Conservation (phyloP, 2,797 vertebrate species). For the Scarus forsteni region DNA sequence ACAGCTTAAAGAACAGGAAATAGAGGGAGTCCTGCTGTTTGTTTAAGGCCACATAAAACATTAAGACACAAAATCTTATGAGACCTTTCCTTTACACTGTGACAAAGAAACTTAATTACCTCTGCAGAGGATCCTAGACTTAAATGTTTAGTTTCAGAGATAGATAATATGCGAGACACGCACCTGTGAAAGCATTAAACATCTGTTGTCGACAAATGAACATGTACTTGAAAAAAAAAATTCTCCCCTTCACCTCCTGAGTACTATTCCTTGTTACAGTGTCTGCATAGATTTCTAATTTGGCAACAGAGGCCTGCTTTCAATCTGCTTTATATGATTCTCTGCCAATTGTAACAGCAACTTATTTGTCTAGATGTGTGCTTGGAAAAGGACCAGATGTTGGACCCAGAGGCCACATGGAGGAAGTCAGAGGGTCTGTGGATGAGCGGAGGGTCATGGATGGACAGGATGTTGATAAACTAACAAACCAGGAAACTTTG, state of each 20-base stretch:
- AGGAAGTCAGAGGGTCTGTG: conserved; percentile 52
- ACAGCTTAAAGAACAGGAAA: conserved; percentile 52
- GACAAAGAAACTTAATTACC: conserved; percentile 40
- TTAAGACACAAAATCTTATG: conserved; percentile 34
- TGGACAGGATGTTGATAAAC: conserved; percentile 74
- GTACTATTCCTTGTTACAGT: conserved; percentile 15
- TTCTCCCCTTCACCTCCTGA: conserved; percentile 8
- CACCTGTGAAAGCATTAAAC: conserved; percentile 20
- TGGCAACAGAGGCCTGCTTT: conserved; percentile 41
- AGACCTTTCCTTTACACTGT: conserved; percentile 14
- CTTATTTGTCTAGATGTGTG: conserved; percentile 56
- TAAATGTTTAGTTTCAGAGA: not conserved
- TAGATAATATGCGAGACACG: not conserved
- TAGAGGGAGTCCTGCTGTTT: conserved; percentile 45
- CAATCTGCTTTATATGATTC: conserved; percentile 50
- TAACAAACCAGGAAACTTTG: conserved; percentile 54
- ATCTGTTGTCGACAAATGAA: conserved; percentile 1
- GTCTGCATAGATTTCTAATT: conserved; percentile 33
- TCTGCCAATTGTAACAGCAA: conserved; percentile 59
- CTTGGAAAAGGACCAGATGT: conserved; percentile 67
- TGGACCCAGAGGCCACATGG: conserved; percentile 46
- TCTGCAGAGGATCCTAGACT: conserved; percentile 17
- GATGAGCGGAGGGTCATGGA: conserved; percentile 58
- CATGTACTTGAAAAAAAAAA: conserved; percentile 13
- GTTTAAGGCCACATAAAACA: conserved; percentile 53